Evolutionary conservation across 2,797 vertebrate species (phyloP), one percentile per base, ranked within the genome.

Genomic region (Helarctos malayanus): DNA sequence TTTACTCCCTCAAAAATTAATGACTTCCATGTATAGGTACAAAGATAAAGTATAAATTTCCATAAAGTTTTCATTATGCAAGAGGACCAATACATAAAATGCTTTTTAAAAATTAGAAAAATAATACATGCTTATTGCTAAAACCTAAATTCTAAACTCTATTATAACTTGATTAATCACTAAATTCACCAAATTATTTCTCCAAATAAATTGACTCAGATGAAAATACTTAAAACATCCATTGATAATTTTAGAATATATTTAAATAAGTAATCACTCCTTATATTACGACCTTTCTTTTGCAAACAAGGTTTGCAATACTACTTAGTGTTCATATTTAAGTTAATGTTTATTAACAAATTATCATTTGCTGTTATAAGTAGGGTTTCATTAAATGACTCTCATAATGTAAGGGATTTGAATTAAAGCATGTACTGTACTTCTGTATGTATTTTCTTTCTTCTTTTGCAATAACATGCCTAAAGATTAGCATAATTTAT

Each of bases 401-500:
- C 80, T 93, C 82, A 63, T 89, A 94, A 95, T 97, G 76, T 83
- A 41, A 97, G 91, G 49, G 68, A 96, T 97, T 19, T 95, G 25
- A 97, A 97, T 95, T 73, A 83, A 81, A 96, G 0, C 0, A 83
- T 69, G 7, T 93, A 79, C 0, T 84, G 61, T 86, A 95, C 57
- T 96, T 69, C 91, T 91, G 95, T 76, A 73, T 97, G 35, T 71
- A 95, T 41, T 91, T 97, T 97, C 96, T 95, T 97, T 96, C 84
- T 98, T 93, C 71, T 97, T 98, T 98, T 97, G 1, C 35, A 88
- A 87, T 95, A 97, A 95, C 85, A 65, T 95, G 96, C 91, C 87
- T 98, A 96, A 98, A 98, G 94, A 98, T 94, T 80, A 98, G 7
- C 63, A 97, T 98, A 98, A 97, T 95, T 98, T 98, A 91, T 97